Evolutionary conservation across 2,797 vertebrate genomes (phyloP).

Genomic region (Acanthopagrus latus): DNA sequence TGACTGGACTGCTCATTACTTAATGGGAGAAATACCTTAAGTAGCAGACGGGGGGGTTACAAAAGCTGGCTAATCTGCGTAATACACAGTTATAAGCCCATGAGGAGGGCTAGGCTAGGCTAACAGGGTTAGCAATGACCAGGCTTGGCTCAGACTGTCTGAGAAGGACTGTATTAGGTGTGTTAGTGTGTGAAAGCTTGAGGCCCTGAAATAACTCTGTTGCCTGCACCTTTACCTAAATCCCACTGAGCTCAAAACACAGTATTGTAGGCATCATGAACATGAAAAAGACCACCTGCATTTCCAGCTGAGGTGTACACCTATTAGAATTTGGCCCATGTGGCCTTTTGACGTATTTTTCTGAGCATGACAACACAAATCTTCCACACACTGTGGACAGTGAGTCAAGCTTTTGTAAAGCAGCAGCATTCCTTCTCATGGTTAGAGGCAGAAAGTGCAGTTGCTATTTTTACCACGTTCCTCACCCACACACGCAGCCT

Average conservation of each 20-base stretch:
- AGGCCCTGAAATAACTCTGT: conserved; percentile 35
- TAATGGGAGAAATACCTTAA: conserved; percentile 66
- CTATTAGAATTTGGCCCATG: conserved; percentile 19
- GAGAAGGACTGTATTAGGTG: conserved; percentile 57
- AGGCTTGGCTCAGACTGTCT: conserved; percentile 77
- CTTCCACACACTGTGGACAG: conserved; percentile 29
- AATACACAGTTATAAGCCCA: conserved; percentile 69
- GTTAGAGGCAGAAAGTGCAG: conserved; percentile 60
- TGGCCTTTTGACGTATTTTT: conserved; percentile 37
- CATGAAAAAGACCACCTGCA: not conserved
- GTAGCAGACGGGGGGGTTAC: conserved; percentile 44
- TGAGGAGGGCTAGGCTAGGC: conserved; percentile 43
- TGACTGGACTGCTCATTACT: conserved; percentile 61
- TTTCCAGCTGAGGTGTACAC: conserved; percentile 17
- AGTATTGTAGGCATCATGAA: conserved; percentile 8
- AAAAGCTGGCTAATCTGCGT: conserved; percentile 74
- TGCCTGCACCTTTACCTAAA: conserved; percentile 44
- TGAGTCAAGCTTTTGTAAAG: conserved; percentile 46
- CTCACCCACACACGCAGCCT: conserved; percentile 53
- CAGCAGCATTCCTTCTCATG: conserved; percentile 61
- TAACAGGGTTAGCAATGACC: conserved; percentile 53
- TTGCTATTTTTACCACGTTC: conserved; percentile 70
- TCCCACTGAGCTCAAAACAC: conserved; percentile 12
- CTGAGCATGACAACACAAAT: conserved; percentile 52
- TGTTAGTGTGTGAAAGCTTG: conserved; percentile 37